Evolutionary conservation across 1,140 invertebrate genomes (phyloP), one percentile per base, ranked within the genome.

Genomic region (Euwallacea fornicatus): DNA sequence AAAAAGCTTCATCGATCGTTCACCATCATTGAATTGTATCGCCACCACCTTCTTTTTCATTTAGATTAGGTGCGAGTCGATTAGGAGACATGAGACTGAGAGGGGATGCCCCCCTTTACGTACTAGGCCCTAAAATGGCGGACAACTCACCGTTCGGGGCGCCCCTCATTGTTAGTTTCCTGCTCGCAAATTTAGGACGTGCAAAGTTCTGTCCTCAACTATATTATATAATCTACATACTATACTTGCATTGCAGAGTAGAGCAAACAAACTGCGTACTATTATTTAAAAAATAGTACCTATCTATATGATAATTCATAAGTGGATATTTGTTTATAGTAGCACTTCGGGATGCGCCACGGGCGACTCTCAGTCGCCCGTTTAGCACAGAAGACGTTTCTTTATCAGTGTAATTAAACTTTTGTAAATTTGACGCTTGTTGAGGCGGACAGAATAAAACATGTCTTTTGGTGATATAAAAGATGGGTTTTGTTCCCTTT

Each of bases 371-470:
- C 13, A 64, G 59, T 55, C 59, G 13, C 55, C 59, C 42, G 69
- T 61, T 42, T 6, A 33, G 43, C 43, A 65, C 44, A 47, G 13
- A 58, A n/a, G 54, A 41, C 56, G 55, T 64, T 42, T 53, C 62
- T 50, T 63, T 72, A 72, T 72, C 62, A 66, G 7, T 73, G 66
- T 73, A 60, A 66, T 60, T 42, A 66, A 66, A 61, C 50, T 76
- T 80, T 77, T 80, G 76, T 80, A 80, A 79, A 78, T 74, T 86
- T 85, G 83, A 84, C 87, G 83, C 85, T 86, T 81, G 81, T 86
- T 87, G 86, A 87, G 86, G 85, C 85, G 83, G 85, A 87, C 85
- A 86, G 86, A 88, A 87, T 87, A 88, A 87, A 88, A 83, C 85
- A 85, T 87, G 86, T 88, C 86, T 86, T 50, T 50, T 86, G 78